Conservation (phyloP, 2,797 vertebrate genomes). For the Silurus lanzhouensis region DNA sequence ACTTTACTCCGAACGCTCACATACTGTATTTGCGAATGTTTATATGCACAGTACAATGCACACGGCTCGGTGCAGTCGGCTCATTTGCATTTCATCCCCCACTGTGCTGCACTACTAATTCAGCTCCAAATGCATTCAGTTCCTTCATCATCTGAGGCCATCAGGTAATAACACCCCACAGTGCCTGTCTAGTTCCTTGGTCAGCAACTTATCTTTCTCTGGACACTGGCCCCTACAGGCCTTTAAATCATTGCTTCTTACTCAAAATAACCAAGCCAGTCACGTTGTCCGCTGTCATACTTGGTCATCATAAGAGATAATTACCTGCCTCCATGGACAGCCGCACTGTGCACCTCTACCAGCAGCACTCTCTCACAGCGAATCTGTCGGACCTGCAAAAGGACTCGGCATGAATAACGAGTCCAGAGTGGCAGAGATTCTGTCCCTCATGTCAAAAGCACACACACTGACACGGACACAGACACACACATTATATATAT, state of each 20-base stretch:
- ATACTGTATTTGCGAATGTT: constrained; percentile 67
- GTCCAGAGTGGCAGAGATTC: constrained; percentile 72
- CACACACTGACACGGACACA: constrained; percentile 56
- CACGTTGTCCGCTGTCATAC: constrained; percentile 72
- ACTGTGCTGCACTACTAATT: background rate
- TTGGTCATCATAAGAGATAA: constrained; percentile 80
- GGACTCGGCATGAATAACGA: constrained; percentile 73
- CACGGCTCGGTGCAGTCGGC: background rate
- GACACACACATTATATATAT: constrained; percentile 40
- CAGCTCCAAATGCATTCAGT: background rate
- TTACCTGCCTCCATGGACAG: constrained; percentile 72
- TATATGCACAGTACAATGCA: constrained; percentile 58
- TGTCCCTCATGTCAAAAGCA: constrained; percentile 57
- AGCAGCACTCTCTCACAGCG: constrained; percentile 67
- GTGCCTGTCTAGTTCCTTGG: constrained; percentile 67
- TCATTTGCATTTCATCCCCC: background rate
- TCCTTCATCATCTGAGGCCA: constrained; percentile 51
- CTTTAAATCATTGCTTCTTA: constrained; percentile 66
- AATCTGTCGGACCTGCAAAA: constrained; percentile 69
- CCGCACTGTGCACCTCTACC: constrained; percentile 64
- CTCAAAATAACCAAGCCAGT: constrained; percentile 78
- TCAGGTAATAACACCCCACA: constrained; percentile 67
- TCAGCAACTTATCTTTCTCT: constrained; percentile 64
- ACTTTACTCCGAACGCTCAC: constrained; percentile 36
- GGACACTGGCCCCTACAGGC: constrained; percentile 61